Percentiles rank a stretch among this genome's conserved stretches.
Conservation (phyloP, 2,797 vertebrate genomes). For the Fratercula arctica region DNA sequence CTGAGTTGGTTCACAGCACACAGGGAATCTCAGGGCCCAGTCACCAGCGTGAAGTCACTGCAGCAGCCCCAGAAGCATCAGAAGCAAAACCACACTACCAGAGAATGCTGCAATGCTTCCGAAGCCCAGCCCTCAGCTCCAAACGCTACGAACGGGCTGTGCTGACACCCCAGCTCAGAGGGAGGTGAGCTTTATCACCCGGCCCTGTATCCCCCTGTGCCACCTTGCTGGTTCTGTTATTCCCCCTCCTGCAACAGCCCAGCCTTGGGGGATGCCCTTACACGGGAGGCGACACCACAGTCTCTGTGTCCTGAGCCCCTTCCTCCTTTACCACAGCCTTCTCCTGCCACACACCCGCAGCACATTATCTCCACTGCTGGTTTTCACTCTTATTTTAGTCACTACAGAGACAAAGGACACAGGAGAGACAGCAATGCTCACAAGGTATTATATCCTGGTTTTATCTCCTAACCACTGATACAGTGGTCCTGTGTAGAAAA, state of each 20-base stretch:
- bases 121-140: not conserved
- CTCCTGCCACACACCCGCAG: not conserved
- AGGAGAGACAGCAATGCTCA: not conserved
- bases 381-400: not conserved
- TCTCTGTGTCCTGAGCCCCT: not conserved
- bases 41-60: not conserved
- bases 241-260: not conserved
- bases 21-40: not conserved
- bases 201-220: not conserved
- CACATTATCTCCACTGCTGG: not conserved
- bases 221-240: not conserved
- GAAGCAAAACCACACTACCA: not conserved
- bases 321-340: not conserved
- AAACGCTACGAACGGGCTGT: not conserved
- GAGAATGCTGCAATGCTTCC: not conserved
- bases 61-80: not conserved
- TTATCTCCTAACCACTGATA: not conserved
- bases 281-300: rapidly evolving
- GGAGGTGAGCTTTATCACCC: not conserved
- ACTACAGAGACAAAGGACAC: not conserved
- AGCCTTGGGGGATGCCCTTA: not conserved
- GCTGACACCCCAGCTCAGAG: not conserved
- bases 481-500: not conserved
- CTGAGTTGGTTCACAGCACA: not conserved
- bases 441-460: not conserved